Evolutionary conservation across 2,888 invertebrate genomes (phyloP), one percentile per base, ranked within the genome.

Genomic region (Caenorhabditis angaria): DNA sequence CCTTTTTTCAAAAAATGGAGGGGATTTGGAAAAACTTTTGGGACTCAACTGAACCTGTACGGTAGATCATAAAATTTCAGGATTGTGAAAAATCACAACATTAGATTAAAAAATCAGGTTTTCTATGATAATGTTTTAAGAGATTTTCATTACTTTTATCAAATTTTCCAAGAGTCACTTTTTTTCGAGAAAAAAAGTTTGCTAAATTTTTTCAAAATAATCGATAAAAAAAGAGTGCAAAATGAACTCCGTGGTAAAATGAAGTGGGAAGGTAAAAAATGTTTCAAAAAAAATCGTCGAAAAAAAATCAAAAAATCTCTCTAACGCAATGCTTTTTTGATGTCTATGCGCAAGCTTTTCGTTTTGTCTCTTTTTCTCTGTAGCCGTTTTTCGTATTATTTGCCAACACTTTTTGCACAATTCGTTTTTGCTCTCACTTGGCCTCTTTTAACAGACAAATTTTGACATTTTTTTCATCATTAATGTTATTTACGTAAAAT

Each of bases 151-250:
- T 35, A 35, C 14, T 35, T 35, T 10, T 35, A 14, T 10, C 14
- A 14, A 35, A 35, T 14, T 10, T 35, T 35, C 35, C 35, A 35
- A 35, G 6, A 14, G 35, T 35, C 35, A 35, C 6, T 35, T 14
- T 35, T 35, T 35, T 35, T 35, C 35, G 14, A 35, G 8, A 35
- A 35, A 35, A 60, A 35, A 69, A 69, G 64, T 64, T 63, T 56
- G 69, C n/a, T n/a, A n/a, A n/a, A n/a, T n/a, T n/a, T n/a, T n/a
- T n/a, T n/a, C 8, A 48, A 12, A 20, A 48, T 48, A 20, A 50
- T 22, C 22, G 50, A 20, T 22, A 50, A 50, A n/a, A n/a, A 18
- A 50, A 10, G 4, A 50, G 50, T 18, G 50, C 20, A 48, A 48
- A 24, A 50, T 14, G 35, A 35, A 10, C 14, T 14, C 5, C 24